Conservation (phyloP, 1,140 invertebrate species). For the Drosophila parabipectinata region DNA sequence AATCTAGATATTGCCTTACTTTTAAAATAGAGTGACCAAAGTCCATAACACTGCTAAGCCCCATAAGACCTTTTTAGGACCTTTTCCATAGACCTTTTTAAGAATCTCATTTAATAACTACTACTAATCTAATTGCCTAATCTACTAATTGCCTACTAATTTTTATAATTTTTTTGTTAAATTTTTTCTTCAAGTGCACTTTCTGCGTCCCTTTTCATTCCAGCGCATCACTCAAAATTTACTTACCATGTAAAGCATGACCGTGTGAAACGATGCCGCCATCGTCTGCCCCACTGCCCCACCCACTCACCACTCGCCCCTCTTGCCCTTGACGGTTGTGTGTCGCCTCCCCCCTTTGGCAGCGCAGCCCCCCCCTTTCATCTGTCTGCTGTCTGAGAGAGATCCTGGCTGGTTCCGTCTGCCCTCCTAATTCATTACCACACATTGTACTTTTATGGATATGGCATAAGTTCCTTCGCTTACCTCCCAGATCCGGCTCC, state of each 20-base stretch:
- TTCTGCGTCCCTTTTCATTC: slow-evolving; percentile 28
- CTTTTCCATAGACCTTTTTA: too few relatives aligned
- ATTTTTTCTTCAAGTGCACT: slow-evolving; percentile 5
- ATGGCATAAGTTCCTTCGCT: slow-evolving; percentile 40
- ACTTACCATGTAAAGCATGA: slow-evolving; percentile 59
- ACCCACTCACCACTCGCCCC: background rate
- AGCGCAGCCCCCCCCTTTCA: slow-evolving; percentile 1
- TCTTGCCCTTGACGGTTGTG: too few relatives aligned
- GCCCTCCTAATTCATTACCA: slow-evolving; percentile 44
- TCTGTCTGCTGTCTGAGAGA: slow-evolving; percentile 21
- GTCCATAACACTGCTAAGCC: too few relatives aligned
- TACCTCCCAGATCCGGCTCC: slow-evolving; percentile 8
- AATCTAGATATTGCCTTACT: too few relatives aligned
- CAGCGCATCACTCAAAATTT: slow-evolving; percentile 51
- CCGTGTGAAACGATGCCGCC: slow-evolving; percentile 58
- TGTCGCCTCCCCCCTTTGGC: background rate
- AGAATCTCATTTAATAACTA: too few relatives aligned
- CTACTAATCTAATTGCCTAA: too few relatives aligned
- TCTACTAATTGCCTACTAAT: background rate
- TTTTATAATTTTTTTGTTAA: background rate
- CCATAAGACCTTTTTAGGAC: too few relatives aligned
- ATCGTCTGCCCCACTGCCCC: slow-evolving; percentile 14
- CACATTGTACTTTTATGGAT: slow-evolving; percentile 61
- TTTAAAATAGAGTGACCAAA: too few relatives aligned
- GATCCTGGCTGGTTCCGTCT: slow-evolving; percentile 20